Base-by-base conservation (phyloP, 2,888 invertebrate genomes). In the Protonemura montana region DNA sequence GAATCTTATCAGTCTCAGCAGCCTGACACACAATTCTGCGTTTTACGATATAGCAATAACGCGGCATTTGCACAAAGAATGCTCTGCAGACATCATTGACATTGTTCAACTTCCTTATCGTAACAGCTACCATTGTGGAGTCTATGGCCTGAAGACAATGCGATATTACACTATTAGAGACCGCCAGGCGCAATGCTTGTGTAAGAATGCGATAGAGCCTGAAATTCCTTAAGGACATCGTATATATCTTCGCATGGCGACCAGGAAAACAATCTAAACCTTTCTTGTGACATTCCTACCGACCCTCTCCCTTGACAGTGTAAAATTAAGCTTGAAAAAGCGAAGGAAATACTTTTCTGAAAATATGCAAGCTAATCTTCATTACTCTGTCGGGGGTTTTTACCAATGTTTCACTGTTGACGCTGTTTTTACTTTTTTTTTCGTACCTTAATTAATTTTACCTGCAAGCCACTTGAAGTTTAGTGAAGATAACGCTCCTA, bases 161-260 rank as follows among this genome's bases (percentile, higher is more conserved):
- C 30, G 28, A 81, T 81, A 81, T 81, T 81, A 81, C 29, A 81
- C 81, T 81, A 81, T 81, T 81, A 81, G 28, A 81, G 28, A n/a
- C 29, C 81, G 30, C 81, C 30, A 81, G 26, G 29, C 28, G 29
- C 59, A 21, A 28, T 30, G 28, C 30, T n/a, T 28, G 27, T 3
- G 7, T 81, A 81, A 81, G 81, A 81, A 81, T 81, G 81, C n/a
- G 28, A 81, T 81, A 81, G 81, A 27, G 81, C 30, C 59, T 81
- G 29, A 30, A 27, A 81, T 81, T 81, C 81, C 81, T 30, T n/a
- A 27, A 78, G 81, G 81, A 81, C 81, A 30, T 30, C 29, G 81
- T 10, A 30, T 81, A 81, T 29, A 29, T 29, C 28, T 28, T 81
- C 29, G 7, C 81, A 10, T 59, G 59, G 59, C 59, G 3, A 59